Percentiles rank a stretch among this genome's conserved stretches.
Evolutionary conservation across 2,113 vertebrate species (phyloP).

Genomic region (Columba janthina): DNA sequence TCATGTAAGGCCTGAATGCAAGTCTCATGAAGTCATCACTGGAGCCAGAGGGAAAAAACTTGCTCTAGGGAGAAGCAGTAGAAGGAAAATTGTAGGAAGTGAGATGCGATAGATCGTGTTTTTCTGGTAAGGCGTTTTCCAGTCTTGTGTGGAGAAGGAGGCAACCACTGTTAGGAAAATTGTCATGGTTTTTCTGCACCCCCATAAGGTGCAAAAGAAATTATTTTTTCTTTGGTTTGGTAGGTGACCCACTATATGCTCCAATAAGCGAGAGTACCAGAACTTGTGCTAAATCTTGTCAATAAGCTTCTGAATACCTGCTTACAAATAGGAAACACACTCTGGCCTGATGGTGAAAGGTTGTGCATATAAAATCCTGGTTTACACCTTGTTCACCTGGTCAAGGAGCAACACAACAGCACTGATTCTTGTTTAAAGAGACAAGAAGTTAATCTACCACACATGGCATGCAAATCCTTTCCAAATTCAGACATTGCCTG

Average conservation of each 20-base stretch:
- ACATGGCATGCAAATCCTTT: not conserved
- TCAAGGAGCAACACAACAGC: not conserved
- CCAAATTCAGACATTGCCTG: not conserved
- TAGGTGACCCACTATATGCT: not conserved
- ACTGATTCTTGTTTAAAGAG: not conserved
- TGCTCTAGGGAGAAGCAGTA: not conserved
- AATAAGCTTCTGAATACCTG: not conserved
- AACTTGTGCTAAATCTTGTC: not conserved
- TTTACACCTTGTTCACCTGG: not conserved
- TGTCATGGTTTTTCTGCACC: not conserved
- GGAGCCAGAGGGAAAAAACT: not conserved
- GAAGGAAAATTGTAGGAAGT: not conserved
- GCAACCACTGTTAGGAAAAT: not conserved
- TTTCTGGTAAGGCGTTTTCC: not conserved
- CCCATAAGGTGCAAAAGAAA: not conserved
- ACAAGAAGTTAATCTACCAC: not conserved
- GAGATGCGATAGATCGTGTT: not conserved
- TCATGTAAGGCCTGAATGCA: not conserved
- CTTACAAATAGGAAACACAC: not conserved
- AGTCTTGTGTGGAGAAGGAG: not conserved
- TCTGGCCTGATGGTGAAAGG: not conserved
- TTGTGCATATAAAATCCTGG: not conserved
- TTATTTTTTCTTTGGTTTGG: not conserved
- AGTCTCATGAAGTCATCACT: constrained; percentile 4
- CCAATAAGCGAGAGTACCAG: not conserved